Evolutionary conservation across 2,113 vertebrate genomes (phyloP).

Genomic region (Pelodiscus sinensis): DNA sequence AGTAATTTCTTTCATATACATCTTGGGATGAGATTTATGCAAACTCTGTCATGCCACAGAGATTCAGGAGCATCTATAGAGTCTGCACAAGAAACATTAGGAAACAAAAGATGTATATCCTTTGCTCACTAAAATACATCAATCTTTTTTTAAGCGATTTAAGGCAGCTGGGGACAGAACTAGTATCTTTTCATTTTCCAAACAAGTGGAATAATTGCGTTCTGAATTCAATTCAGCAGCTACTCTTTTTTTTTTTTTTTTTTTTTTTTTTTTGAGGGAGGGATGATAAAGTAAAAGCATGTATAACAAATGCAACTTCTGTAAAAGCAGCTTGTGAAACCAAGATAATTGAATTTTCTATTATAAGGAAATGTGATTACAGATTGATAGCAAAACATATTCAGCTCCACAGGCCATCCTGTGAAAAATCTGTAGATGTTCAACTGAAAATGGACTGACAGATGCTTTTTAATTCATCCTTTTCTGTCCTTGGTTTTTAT

Average conservation of each 20-base stretch:
- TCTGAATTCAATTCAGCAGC: conserved; percentile 26
- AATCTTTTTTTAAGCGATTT: conserved; percentile 22
- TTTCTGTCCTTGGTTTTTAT: neutral
- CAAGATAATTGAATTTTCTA: conserved; percentile 17
- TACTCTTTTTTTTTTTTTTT: conserved; percentile 35
- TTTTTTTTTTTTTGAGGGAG: neutral
- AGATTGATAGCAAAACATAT: conserved; percentile 43
- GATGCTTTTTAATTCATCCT: neutral
- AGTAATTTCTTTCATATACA: conserved; percentile 1
- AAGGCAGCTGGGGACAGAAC: neutral
- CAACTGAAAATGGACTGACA: neutral
- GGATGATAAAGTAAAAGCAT: neutral
- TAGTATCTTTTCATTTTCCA: conserved; percentile 13
- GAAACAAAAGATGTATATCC: neutral
- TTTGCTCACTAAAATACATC: neutral
- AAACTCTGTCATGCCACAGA: neutral
- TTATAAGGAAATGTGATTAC: conserved; percentile 17
- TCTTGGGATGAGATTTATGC: neutral
- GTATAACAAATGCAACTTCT: conserved; percentile 27
- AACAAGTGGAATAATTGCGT: conserved; percentile 48
- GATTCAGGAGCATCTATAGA: conserved; percentile 1
- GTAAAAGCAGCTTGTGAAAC: neutral
- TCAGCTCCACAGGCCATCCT: neutral
- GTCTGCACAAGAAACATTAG: conserved; percentile 22
- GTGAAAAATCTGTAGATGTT: conserved; percentile 22